A percentile compares a stretch with the other conserved stretches of the same genome.
Evolutionary conservation across 2,888 invertebrate species (phyloP).

Genomic region (Aspidapion aeneum): DNA sequence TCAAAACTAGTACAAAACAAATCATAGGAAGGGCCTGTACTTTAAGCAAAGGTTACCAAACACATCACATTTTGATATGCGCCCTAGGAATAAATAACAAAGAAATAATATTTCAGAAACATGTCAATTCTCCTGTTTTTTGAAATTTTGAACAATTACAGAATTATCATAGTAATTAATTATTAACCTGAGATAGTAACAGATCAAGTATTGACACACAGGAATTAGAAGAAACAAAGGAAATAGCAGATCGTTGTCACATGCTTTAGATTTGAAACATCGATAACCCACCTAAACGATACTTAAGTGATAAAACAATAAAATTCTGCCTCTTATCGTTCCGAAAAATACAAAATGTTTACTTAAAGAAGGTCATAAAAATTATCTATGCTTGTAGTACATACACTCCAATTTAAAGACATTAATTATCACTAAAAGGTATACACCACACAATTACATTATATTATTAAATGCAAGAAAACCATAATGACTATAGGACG

Average conservation of each 20-base stretch:
- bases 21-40: too few relatives aligned
- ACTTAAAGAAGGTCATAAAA: neutral
- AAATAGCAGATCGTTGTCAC: neutral
- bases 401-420: neutral
- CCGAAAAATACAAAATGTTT: neutral
- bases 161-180: too few relatives aligned
- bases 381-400: neutral
- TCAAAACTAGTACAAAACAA: too few relatives aligned
- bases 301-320: neutral
- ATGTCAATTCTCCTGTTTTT: too few relatives aligned
- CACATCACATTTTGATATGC: too few relatives aligned
- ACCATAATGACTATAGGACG: neutral
- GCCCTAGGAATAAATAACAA: too few relatives aligned
- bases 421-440: neutral
- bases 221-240: neutral
- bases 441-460: neutral
- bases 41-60: too few relatives aligned
- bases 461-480: neutral
- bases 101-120: too few relatives aligned
- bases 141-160: too few relatives aligned
- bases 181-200: too few relatives aligned
- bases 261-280: neutral
- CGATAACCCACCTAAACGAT: neutral
- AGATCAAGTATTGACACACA: neutral
- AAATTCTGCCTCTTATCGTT: neutral